These are phyloP conservation scores for Acrocera orbiculus DNA, from an alignment of 2,888 invertebrate species.

Conservation along the genomic window DNA sequence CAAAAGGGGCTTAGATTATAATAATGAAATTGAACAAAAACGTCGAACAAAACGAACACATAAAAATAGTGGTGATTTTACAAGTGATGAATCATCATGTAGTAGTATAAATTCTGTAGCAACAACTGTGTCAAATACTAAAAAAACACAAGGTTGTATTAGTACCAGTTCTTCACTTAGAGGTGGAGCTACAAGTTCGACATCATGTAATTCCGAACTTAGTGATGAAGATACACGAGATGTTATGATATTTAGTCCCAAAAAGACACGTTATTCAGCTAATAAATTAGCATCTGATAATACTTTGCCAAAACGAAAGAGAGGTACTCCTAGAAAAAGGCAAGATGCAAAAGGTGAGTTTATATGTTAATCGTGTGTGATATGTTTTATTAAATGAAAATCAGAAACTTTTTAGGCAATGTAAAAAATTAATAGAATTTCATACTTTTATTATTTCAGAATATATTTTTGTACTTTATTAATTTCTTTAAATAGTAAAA, in stretches of 20 bases:
- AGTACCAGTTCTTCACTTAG: constrained; percentile 5
- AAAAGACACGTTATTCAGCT: constrained; percentile 21
- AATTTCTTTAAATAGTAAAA: no score
- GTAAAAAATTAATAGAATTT: background rate
- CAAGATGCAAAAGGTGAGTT: constrained; percentile 11
- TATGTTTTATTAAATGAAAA: constrained; percentile 1
- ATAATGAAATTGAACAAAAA: constrained; percentile 6
- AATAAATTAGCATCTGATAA: constrained; percentile 34
- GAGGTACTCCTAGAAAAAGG: constrained; percentile 8
- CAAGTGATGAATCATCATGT: constrained; percentile 14
- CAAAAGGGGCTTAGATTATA: constrained; percentile 11
- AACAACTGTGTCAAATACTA: no score
- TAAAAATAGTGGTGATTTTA: constrained; percentile 12
- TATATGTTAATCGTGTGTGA: constrained; percentile 9
- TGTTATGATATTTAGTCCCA: constrained; percentile 12
- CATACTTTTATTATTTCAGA: background rate
- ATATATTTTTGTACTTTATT: no score
- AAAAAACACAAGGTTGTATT: constrained; percentile 39
- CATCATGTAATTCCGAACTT: constrained; percentile 4
- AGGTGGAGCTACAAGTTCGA: constrained; percentile 1
- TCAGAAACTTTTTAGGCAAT: background rate
- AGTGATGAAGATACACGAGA: constrained; percentile 13
- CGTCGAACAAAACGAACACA: constrained; percentile 9
- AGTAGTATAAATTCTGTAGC: constrained; percentile 14
- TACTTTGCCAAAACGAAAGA: constrained; percentile 6